Base-by-base conservation (phyloP, 2,888 invertebrate species). In the Campoplex nolae region DNA sequence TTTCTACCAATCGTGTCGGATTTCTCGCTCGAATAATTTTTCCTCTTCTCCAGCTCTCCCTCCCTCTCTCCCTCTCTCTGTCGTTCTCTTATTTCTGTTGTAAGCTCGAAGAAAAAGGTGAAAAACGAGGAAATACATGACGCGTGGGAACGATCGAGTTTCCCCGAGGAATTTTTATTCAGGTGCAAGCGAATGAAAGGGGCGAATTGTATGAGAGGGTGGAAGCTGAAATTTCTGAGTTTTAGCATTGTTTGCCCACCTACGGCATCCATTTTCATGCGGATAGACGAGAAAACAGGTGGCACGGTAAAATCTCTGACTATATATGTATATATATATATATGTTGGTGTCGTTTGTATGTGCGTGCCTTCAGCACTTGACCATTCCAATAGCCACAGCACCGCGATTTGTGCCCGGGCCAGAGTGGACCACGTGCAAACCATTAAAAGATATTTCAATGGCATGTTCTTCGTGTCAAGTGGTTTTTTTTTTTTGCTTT, bases 241-340 rank as follows among this genome's bases (percentile, higher is more conserved):
- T 83, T 35, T 13, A 51, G 45, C 76, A 80, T 84, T 87, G 84
- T 87, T 87, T 83, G 87, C 84, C 79, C 84, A 58, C n/a, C 84
- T 56, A 83, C 67, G 65, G 82, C 45, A 76, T 62, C 48, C 74
- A 68, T 79, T 85, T 87, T 58, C 67, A 76, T 56, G 38, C 4
- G 62, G 13, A 68, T 28, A 56, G 79, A 38, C 68, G 85, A 78
- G 77, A 85, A 87, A 83, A 83, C 87, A 87, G 87, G 87, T 87
- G 83, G 73, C 58, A 70, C 71, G 65, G 54, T 70, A 35, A 68
- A 45, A 65, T 38, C 18, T 38, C 23, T 6, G n/a, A n/a, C n/a
- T 42, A 35, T 8, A 18, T 35, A n/a, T 13, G 51, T 51, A 23
- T 23, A 23, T 23, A 23, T 23, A 23, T n/a, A n/a, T n/a, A n/a